Conservation (phyloP, 2,888 invertebrate genomes). For the Rosalia funebris region DNA sequence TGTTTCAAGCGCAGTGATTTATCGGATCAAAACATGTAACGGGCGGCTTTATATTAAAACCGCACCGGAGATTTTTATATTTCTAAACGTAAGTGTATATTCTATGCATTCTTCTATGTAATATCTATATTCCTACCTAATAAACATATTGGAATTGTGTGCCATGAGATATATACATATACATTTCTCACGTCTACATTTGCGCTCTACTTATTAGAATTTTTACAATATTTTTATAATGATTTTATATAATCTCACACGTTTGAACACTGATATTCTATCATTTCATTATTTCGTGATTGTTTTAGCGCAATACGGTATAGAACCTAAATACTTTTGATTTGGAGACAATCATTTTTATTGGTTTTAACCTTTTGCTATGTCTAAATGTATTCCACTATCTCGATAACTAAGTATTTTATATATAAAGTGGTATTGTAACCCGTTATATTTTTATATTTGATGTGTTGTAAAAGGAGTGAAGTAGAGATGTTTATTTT, state of each 20-base stretch:
- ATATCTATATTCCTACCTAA: slow-evolving; percentile 17
- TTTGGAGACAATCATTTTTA: slow-evolving; percentile 21
- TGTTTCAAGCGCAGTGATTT: neutral
- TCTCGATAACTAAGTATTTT: slow-evolving; percentile 13
- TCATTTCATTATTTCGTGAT: no score
- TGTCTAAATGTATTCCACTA: slow-evolving; percentile 15
- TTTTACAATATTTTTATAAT: slow-evolving; percentile 24
- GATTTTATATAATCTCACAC: slow-evolving; percentile 10
- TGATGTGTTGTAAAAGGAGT: slow-evolving; percentile 10
- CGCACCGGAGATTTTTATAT: slow-evolving; percentile 16
- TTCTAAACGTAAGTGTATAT: slow-evolving; percentile 23
- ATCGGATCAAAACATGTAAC: slow-evolving; percentile 2
- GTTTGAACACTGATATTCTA: no score
- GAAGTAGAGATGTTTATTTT: slow-evolving; percentile 14
- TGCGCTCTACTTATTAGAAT: slow-evolving; percentile 19
- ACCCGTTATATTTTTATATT: slow-evolving; percentile 30
- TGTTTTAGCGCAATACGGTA: slow-evolving; percentile 11
- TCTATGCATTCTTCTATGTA: slow-evolving; percentile 15
- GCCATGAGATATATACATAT: neutral
- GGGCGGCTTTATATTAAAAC: slow-evolving; percentile 30
- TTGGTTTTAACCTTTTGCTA: slow-evolving; percentile 5
- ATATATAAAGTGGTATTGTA: slow-evolving; percentile 12
- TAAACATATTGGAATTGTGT: slow-evolving; percentile 22
- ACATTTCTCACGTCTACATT: slow-evolving; percentile 7
- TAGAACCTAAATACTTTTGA: slow-evolving; percentile 5